Evolutionary conservation across 2,797 vertebrate species (phyloP), one percentile per base, ranked within the genome.

Genomic region (Mus caroli): DNA sequence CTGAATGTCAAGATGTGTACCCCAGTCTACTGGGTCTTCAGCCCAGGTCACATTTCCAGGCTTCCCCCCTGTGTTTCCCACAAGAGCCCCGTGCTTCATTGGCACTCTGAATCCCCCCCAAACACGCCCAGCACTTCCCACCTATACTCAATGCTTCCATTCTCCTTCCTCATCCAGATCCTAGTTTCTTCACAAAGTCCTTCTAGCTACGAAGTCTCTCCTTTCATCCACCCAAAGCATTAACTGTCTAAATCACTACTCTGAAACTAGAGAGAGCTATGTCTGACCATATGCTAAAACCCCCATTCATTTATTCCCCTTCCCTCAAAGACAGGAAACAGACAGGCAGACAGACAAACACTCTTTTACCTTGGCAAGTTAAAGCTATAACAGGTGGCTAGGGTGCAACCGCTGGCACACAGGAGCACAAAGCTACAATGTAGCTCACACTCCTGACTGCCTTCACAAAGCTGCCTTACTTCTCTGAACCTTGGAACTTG

Each of bases 401-500:
- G 34, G 54, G 1, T 67, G 43, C 5, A 26, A 40, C 7, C 50
- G 15, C 28, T 13, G 43, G 17, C 58, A 90, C 1, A 58, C 22
- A 8, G 52, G 22, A 24, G 15, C 52, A 24, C 50, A 60, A 88
- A 37, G 26, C 54, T 0, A 1, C 3, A 24, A 10, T 73, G 56
- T 58, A 64, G n/a, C 34, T 87, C 46, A 46, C 58, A 82, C 43
- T 4, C 77, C 12, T 64, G 54, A 52, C 34, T 56, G 37, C n/a
- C 34, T 71, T 40, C 69, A 37, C 50, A 95, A 94, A 94, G 60
- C 77, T 43, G 71, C 4, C 87, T 83, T 43, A n/a, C 43, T 34
- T 77, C 52, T 92, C 28, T 88, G 73, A 89, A 86, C 17, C 11
- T 31, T 24, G 9, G 17, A 12, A 62, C 69, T 46, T 62, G 92